A percentile compares a stretch with the other conserved stretches of the same genome.
Evolutionary conservation across 92 coral and sea anemone genomes (phyloP).

Genomic region (Palythoa caribaeorum): DNA sequence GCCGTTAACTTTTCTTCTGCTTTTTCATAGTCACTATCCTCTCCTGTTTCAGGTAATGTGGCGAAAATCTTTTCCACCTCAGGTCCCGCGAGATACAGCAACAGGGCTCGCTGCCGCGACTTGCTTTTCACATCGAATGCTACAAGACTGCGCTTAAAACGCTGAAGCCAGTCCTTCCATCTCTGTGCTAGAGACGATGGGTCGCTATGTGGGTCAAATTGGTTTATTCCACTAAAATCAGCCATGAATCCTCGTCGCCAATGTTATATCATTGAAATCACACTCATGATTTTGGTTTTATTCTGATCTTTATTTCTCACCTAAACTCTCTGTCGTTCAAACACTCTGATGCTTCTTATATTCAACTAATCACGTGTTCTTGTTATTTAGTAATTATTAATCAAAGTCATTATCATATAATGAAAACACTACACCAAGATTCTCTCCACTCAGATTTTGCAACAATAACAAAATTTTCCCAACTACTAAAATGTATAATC

Average conservation of each 20-base stretch:
- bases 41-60: constrained; percentile 47
- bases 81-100: constrained; percentile 46
- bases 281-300: not conserved
- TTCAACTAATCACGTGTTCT: constrained; percentile 4
- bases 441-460: too few relatives aligned
- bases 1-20: constrained; percentile 62
- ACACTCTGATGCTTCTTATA: constrained; percentile 3
- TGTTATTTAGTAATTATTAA: constrained; percentile 1
- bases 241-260: constrained; percentile 48
- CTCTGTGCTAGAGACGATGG: constrained; percentile 41
- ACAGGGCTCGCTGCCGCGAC: constrained; percentile 41
- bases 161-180: constrained; percentile 45
- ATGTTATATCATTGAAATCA: constrained; percentile 6
- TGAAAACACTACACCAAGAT: not conserved
- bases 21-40: constrained; percentile 47
- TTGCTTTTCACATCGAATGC: constrained; percentile 39
- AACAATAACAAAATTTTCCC: too few relatives aligned
- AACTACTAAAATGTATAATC: too few relatives aligned
- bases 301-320: not conserved
- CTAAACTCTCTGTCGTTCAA: not conserved
- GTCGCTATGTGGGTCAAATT: constrained; percentile 40
- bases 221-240: constrained; percentile 30
- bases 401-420: constrained; percentile 17
- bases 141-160: not conserved
- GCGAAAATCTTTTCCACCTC: constrained; percentile 47